Conservation (phyloP, 2,113 vertebrate genomes). For the Onychostruthus taczanowskii region DNA sequence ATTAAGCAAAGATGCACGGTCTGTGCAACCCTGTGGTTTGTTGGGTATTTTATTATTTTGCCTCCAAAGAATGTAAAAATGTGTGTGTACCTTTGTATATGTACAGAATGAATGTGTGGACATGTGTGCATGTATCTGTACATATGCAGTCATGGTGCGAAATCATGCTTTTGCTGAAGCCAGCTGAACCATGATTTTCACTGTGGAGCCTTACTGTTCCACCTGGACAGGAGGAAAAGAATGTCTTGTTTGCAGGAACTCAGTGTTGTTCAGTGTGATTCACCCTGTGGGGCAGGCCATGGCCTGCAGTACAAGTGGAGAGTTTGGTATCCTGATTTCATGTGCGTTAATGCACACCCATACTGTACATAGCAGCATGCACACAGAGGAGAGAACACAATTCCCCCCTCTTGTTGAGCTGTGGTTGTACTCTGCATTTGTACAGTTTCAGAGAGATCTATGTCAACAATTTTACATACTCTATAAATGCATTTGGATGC, state of each 20-base stretch:
- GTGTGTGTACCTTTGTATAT: conserved; percentile 54
- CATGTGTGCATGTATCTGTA: neutral
- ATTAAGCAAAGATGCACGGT: conserved; percentile 15
- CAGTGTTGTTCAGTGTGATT: neutral
- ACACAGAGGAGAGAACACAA: conserved; percentile 1
- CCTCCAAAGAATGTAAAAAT: conserved; percentile 72
- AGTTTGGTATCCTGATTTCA: neutral
- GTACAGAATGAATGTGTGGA: conserved; percentile 50
- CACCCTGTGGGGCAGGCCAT: neutral
- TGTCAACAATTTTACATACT: conserved; percentile 44
- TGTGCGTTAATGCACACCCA: neutral
- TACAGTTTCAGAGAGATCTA: conserved; percentile 49
- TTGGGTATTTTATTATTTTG: conserved; percentile 18
- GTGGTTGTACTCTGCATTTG: conserved; percentile 61
- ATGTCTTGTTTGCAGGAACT: conserved; percentile 20
- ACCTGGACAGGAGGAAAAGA: conserved; percentile 18
- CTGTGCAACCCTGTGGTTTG: neutral
- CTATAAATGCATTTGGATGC: conserved; percentile 56
- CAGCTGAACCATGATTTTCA: neutral
- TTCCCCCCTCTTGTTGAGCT: conserved; percentile 56
- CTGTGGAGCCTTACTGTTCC: conserved; percentile 34
- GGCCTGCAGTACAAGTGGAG: neutral
- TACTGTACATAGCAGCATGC: conserved; percentile 23
- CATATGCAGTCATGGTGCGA: neutral
- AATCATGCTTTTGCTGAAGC: neutral